A percentile compares a stretch with the other conserved stretches of the same genome.
Conservation (phyloP, 2,113 vertebrate genomes). For the Ploceus nigricollis region DNA sequence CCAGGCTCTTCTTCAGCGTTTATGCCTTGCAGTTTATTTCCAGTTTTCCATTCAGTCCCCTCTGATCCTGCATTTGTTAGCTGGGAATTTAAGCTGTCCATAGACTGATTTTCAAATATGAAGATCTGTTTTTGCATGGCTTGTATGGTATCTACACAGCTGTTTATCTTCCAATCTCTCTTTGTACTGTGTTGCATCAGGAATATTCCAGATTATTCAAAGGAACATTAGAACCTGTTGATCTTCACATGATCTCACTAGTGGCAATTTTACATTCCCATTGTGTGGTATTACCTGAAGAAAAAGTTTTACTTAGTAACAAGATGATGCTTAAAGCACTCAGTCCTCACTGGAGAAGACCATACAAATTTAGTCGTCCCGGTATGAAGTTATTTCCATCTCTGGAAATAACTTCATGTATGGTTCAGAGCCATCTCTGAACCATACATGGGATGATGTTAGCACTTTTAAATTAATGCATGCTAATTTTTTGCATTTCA, state of each 20-base stretch:
- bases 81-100: neutral
- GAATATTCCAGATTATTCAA: neutral
- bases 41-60: neutral
- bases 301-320: neutral
- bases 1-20: neutral
- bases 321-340: neutral
- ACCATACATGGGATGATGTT: neutral
- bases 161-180: neutral
- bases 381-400: neutral
- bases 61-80: neutral
- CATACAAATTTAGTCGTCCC: neutral
- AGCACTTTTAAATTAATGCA: neutral
- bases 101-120: neutral
- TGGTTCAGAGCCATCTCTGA: neutral
- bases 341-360: neutral
- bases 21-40: neutral
- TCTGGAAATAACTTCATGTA: no score
- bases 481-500: neutral
- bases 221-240: neutral
- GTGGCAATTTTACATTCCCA: neutral
- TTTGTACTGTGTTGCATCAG: neutral
- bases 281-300: neutral
- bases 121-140: rapidly evolving
- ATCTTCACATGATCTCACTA: neutral
- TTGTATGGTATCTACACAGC: neutral